Percentiles rank a stretch among this genome's conserved stretches.
phyloP scores from a whole-genome alignment of 2,113 vertebrate genomes.

The Melanerpes formicivorus region DNA sequence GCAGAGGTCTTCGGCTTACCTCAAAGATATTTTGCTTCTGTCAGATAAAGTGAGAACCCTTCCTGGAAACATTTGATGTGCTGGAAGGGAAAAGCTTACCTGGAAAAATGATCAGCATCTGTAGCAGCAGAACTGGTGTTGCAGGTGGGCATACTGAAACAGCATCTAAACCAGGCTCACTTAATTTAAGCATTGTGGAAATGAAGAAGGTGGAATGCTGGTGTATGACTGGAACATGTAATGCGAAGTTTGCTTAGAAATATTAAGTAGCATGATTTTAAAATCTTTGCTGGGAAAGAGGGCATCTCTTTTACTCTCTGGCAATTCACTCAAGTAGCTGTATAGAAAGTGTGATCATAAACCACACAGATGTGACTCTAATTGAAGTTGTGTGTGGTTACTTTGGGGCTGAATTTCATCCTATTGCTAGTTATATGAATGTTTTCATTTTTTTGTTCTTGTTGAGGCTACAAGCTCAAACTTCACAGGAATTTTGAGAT shows the following conservation, averaged over 20 bases:
- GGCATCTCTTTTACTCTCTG: background rate
- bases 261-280: background rate
- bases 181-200: background rate
- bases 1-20: background rate
- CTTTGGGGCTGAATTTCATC: background rate
- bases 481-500: background rate
- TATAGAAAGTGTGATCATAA: background rate
- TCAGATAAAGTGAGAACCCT: background rate
- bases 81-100: background rate
- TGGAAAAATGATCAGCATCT: background rate
- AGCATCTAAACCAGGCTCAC: background rate
- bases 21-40: background rate
- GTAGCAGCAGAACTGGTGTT: background rate
- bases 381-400: background rate
- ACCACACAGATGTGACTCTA: background rate
- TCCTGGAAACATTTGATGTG: background rate
- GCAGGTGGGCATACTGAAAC: background rate
- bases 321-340: background rate
- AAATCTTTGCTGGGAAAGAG: background rate
- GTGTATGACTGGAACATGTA: background rate
- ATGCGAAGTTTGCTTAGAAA: background rate
- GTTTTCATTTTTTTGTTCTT: background rate
- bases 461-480: background rate
- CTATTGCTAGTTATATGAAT: fast-evolving
- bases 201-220: background rate